These are phyloP conservation scores for Caenorhabditis sp. DNA, from an alignment of 2,888 invertebrate genomes.

Conservation along the genomic window DNA sequence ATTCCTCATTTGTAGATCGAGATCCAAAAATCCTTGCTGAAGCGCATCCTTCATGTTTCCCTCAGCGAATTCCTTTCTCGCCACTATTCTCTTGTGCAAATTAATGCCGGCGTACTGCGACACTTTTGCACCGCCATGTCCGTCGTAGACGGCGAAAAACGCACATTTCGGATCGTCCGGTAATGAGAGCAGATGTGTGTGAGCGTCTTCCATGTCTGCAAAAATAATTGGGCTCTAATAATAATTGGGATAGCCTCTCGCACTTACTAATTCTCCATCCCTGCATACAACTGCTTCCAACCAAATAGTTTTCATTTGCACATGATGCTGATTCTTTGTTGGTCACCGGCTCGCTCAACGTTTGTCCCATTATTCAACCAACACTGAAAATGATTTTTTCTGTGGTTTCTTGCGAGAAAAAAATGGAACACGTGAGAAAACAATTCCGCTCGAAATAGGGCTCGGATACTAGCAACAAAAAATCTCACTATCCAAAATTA, in stretches of 20 bases:
- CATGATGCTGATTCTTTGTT: constrained; percentile 72
- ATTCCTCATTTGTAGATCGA: constrained; percentile 84
- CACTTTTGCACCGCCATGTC: constrained; percentile 79
- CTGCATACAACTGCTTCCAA: constrained; percentile 99
- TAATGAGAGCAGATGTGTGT: constrained; percentile 87
- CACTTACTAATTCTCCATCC: constrained; percentile 89
- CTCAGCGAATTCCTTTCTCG: constrained; percentile 74
- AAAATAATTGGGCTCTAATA: constrained; percentile 6
- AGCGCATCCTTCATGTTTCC: constrained; percentile 86
- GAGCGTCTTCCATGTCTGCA: constrained; percentile 92
- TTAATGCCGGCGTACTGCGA: constrained; percentile 94
- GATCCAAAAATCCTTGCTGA: constrained; percentile 86
- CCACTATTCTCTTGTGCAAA: constrained; percentile 88
- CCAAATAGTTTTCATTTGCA: constrained; percentile 71
- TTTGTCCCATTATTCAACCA: constrained; percentile 87
- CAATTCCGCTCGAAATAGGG: no score
- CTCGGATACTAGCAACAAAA: no score
- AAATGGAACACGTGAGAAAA: neutral
- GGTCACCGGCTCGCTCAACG: constrained; percentile 93
- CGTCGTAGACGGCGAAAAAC: constrained; percentile 96
- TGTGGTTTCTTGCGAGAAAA: neutral
- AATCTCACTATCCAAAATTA: no score
- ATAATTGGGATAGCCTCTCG: constrained; percentile 1
- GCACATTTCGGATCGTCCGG: constrained; percentile 87
- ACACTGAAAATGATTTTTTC: no score